phyloP scores from a whole-genome alignment of 2,797 vertebrate species.

The Gymnocypris eckloni region DNA sequence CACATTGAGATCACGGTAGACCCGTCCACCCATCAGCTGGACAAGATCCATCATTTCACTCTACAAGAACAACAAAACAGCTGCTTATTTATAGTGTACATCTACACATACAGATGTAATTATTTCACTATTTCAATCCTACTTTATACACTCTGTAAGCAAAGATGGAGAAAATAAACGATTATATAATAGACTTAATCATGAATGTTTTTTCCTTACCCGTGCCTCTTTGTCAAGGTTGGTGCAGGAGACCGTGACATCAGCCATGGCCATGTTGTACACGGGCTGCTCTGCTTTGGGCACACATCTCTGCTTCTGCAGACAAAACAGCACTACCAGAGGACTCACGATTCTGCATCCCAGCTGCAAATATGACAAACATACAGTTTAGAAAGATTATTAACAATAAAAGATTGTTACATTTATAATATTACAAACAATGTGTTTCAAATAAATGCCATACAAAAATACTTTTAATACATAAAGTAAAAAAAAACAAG shows the following conservation, averaged over 20 bases:
- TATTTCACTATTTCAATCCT: background rate
- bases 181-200: background rate
- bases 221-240: conserved; percentile 90
- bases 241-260: conserved; percentile 91
- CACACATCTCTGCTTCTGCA: conserved; percentile 89
- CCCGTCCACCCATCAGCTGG: conserved; percentile 93
- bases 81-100: background rate
- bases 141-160: background rate
- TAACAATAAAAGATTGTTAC: background rate
- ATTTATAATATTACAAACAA: background rate
- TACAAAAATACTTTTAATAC: no score
- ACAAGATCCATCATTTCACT: conserved; percentile 91
- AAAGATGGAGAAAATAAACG: background rate
- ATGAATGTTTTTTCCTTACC: conserved; percentile 72
- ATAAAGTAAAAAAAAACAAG: background rate
- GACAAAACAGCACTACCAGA: conserved; percentile 91
- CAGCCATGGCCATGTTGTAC: conserved; percentile 95
- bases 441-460: background rate
- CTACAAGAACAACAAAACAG: conserved; percentile 68
- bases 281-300: conserved; percentile 92
- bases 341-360: conserved; percentile 94
- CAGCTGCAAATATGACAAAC: conserved; percentile 74
- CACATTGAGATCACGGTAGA: conserved; percentile 89
- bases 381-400: background rate
- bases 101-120: background rate